Evolutionary conservation across 2,888 invertebrate species (phyloP).

Genomic region (Nemurella pictetii): DNA sequence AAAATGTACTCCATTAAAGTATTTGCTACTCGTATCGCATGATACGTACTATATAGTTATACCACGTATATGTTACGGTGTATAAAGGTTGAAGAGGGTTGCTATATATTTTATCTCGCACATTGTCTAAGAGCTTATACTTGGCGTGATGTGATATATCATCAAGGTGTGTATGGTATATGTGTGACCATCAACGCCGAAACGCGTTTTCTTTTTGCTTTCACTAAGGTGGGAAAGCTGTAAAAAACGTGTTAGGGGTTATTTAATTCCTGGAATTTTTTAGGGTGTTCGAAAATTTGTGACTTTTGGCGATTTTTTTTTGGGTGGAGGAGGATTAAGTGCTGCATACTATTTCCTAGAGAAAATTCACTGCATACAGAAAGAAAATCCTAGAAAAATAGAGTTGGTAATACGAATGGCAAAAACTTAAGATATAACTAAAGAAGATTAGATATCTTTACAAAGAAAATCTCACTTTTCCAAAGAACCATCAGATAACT

Average conservation of each 20-base stretch:
- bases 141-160: constrained; percentile 22
- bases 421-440: neutral
- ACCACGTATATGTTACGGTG: neutral
- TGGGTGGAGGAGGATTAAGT: too few relatives aligned
- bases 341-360: neutral
- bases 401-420: neutral
- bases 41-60: neutral
- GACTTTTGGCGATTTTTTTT: neutral
- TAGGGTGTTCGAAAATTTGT: neutral
- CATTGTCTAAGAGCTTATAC: constrained; percentile 17
- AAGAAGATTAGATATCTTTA: neutral
- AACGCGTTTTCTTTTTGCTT: neutral
- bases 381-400: neutral
- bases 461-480: neutral
- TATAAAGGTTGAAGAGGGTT: constrained; percentile 15
- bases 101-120: constrained; percentile 9
- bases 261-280: neutral
- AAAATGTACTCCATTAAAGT: constrained; percentile 29
- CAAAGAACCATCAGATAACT: neutral
- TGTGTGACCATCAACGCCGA: neutral
- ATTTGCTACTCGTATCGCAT: neutral
- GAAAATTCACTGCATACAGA: neutral
- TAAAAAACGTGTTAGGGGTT: neutral
- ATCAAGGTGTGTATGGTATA: neutral
- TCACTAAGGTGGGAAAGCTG: neutral